phyloP scores from a whole-genome alignment of 2,797 vertebrate genomes.

The Acipenser oxyrinchus region DNA sequence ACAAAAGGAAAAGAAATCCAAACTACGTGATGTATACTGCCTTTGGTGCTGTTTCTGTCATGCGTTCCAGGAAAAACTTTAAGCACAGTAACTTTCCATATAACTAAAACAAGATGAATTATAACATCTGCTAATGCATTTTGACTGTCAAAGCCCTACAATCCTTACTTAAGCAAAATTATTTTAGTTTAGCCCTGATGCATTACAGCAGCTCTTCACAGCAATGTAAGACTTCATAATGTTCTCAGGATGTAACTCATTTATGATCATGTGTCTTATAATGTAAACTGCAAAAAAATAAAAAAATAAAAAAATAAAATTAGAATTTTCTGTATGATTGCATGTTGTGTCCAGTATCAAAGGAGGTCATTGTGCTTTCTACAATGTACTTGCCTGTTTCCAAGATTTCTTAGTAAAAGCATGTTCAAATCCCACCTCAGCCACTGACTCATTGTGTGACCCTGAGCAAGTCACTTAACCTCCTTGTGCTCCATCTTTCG shows the following conservation, averaged over 20 bases:
- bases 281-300: conserved; percentile 1
- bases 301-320: too few relatives aligned
- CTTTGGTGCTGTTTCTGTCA: conserved; percentile 21
- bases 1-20: not conserved
- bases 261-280: conserved; percentile 9
- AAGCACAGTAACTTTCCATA: conserved; percentile 15
- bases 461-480: too few relatives aligned
- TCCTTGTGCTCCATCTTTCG: too few relatives aligned
- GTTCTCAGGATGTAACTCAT: conserved; percentile 29
- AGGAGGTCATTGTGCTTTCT: too few relatives aligned
- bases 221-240: conserved; percentile 24
- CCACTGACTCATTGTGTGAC: too few relatives aligned
- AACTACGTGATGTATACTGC: conserved; percentile 27
- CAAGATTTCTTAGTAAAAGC: too few relatives aligned
- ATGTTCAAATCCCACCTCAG: too few relatives aligned
- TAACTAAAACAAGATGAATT: conserved; percentile 32
- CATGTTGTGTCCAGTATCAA: not conserved
- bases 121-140: conserved; percentile 30
- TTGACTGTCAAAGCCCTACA: not conserved
- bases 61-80: conserved; percentile 34
- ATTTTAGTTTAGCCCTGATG: conserved; percentile 15
- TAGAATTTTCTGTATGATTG: not conserved
- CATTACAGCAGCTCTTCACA: not conserved
- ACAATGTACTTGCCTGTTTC: too few relatives aligned
- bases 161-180: not conserved